Conservation (phyloP, 2,888 invertebrate species). For the Dioctria rufipes region DNA sequence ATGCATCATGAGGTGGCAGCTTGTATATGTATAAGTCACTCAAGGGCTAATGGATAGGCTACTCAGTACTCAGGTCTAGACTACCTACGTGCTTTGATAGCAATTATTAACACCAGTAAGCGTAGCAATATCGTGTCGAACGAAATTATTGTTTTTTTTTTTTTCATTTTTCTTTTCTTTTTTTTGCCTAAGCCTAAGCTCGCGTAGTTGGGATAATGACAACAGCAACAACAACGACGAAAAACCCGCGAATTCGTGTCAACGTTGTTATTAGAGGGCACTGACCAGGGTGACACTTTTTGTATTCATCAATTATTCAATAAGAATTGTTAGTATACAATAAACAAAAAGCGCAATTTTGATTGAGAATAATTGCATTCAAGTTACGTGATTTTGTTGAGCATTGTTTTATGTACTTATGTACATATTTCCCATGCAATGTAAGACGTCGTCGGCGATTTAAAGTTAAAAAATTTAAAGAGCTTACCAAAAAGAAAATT, state of each 20-base stretch:
- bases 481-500: no score
- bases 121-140: slow-evolving; percentile 3
- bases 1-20: neutral
- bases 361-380: slow-evolving; percentile 4
- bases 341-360: neutral
- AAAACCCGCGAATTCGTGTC: slow-evolving; percentile 4
- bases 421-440: no score
- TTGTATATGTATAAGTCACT: no score
- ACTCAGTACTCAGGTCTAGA: slow-evolving; percentile 14
- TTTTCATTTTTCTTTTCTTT: no score
- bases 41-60: neutral
- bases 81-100: slow-evolving; percentile 14
- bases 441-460: no score
- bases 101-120: slow-evolving; percentile 11
- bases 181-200: neutral
- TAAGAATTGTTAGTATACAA: no score
- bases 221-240: neutral
- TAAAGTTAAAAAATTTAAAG: no score
- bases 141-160: neutral
- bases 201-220: neutral
- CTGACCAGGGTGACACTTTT: neutral
- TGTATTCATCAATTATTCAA: no score
- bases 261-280: slow-evolving; percentile 1
- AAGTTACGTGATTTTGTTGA: neutral
- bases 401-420: no score